Evolutionary conservation across 2,888 invertebrate species (phyloP).

Genomic region (Dione juno): DNA sequence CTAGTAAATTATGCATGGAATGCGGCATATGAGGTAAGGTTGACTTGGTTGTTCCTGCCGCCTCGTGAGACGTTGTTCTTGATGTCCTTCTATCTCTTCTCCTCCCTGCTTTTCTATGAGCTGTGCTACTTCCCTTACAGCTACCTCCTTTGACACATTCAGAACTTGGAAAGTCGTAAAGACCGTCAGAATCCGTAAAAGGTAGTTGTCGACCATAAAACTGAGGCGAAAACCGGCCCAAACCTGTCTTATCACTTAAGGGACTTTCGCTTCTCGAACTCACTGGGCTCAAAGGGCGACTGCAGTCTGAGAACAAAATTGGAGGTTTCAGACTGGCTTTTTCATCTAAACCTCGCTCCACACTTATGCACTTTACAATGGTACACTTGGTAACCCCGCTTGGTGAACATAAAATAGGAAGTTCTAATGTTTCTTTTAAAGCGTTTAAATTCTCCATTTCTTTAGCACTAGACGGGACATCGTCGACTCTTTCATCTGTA

Average conservation of each 20-base stretch:
- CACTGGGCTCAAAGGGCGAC: slow-evolving; percentile 87
- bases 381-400: slow-evolving; percentile 79
- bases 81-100: slow-evolving; percentile 85
- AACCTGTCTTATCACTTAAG: slow-evolving; percentile 87
- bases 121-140: slow-evolving; percentile 73
- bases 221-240: slow-evolving; percentile 87
- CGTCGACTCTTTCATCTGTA: slow-evolving; percentile 89
- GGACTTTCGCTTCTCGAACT: slow-evolving; percentile 92
- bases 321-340: slow-evolving; percentile 73
- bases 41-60: slow-evolving; percentile 79
- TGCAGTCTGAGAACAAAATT: slow-evolving; percentile 83
- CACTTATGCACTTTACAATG: slow-evolving; percentile 82
- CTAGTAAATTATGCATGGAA: slow-evolving; percentile 84
- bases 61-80: slow-evolving; percentile 77
- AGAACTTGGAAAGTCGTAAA: slow-evolving; percentile 91
- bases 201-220: slow-evolving; percentile 88
- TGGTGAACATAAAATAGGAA: slow-evolving; percentile 76
- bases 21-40: slow-evolving; percentile 81
- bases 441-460: slow-evolving; percentile 79
- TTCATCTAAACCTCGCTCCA: slow-evolving; percentile 81
- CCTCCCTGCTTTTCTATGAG: slow-evolving; percentile 85
- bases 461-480: slow-evolving; percentile 87
- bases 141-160: slow-evolving; percentile 85
- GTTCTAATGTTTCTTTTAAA: slow-evolving; percentile 74
- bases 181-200: slow-evolving; percentile 90